A percentile compares a stretch with the other conserved stretches of the same genome.
Evolutionary conservation across 2,797 vertebrate species (phyloP).

Genomic region (Poecile montanus): DNA sequence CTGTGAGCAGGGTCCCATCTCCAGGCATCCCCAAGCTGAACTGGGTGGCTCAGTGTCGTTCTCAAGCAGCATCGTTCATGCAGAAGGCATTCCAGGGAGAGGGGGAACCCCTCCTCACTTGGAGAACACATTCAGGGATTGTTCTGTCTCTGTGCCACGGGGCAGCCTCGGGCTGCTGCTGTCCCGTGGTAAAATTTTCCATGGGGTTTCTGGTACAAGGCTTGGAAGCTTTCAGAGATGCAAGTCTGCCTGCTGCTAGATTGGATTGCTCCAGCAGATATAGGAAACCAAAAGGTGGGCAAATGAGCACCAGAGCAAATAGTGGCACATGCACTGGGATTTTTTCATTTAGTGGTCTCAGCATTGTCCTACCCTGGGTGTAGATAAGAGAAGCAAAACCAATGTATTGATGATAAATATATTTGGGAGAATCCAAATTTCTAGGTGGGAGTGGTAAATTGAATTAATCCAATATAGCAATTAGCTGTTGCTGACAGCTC

Average conservation of each 20-base stretch:
- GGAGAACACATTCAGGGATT: slow-evolving; percentile 35
- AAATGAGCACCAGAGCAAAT: rapidly evolving
- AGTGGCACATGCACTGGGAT: background rate
- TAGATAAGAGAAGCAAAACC: background rate
- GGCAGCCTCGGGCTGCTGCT: background rate
- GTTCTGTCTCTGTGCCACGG: background rate
- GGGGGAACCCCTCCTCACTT: background rate
- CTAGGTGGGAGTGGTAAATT: background rate
- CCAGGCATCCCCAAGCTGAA: background rate
- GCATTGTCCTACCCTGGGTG: background rate
- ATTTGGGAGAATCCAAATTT: background rate
- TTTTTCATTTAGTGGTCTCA: background rate
- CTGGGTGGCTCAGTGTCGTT: background rate
- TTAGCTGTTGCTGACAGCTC: background rate
- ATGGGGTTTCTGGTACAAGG: background rate
- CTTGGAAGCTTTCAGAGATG: background rate
- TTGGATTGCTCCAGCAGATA: background rate
- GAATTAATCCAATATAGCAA: background rate
- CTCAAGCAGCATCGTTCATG: background rate
- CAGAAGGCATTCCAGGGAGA: slow-evolving; percentile 42
- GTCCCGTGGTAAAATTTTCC: background rate
- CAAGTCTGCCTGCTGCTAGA: background rate
- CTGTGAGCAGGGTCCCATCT: slow-evolving; percentile 29
- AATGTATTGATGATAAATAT: background rate
- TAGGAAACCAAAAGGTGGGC: background rate